Conservation (phyloP, 2,888 invertebrate species). For the Hypena proboscidalis region DNA sequence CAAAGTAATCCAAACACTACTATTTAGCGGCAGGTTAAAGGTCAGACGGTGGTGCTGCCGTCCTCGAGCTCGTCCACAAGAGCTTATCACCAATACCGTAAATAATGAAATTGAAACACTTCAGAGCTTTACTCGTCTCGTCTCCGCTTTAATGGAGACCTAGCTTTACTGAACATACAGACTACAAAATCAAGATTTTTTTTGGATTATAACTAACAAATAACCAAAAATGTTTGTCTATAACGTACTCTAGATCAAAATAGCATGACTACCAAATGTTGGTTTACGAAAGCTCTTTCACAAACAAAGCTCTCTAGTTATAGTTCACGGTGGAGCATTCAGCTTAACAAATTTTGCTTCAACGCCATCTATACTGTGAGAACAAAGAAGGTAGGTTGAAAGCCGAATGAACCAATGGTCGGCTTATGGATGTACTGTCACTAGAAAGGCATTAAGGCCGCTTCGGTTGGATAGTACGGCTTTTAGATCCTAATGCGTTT, state of each 20-base stretch:
- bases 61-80: too few species aligned
- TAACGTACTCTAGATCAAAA: conserved; percentile 5
- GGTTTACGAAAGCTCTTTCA: conserved; percentile 1
- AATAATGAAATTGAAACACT: too few species aligned
- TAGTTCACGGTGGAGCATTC: conserved; percentile 4
- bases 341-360: conserved; percentile 15
- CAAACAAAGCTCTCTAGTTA: conserved; percentile 10
- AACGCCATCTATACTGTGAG: conserved; percentile 9
- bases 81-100: too few species aligned
- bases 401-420: conserved; percentile 12
- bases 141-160: too few species aligned
- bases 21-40: too few species aligned
- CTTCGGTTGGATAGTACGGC: background rate
- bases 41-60: too few species aligned
- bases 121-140: too few species aligned
- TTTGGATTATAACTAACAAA: too few species aligned
- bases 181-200: too few species aligned
- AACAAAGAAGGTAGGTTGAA: conserved; percentile 19
- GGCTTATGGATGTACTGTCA: background rate
- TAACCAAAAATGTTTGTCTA: too few species aligned
- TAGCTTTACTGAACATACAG: too few species aligned
- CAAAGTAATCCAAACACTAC: too few species aligned
- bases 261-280: background rate
- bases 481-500: background rate
- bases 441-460: background rate